Evolutionary conservation across 2,797 vertebrate genomes (phyloP), one percentile per base, ranked within the genome.

Genomic region (Brachyalestes nurse): DNA sequence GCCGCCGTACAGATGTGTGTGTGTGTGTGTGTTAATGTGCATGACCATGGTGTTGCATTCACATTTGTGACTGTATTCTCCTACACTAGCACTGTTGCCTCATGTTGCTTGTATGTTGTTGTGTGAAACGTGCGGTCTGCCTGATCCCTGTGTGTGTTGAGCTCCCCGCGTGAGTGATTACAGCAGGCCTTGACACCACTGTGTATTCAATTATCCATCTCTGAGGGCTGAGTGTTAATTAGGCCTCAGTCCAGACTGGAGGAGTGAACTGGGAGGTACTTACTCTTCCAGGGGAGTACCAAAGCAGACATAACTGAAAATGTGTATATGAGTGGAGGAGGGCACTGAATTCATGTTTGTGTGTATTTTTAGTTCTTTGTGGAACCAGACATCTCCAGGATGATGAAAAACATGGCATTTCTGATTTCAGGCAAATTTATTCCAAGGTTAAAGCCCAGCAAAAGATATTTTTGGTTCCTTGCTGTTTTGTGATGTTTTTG

Each of bases 141-240:
- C 38, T 34, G 58, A 77, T 19, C 14, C 45, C 21, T 57, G 61
- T 76, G 25, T 28, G 45, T 72, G 28, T n/a, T 34, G 49, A 55
- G 49, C 12, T 23, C 23, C 64, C 34, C 38, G 19, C 6, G 9
- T 58, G 60, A 40, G 19, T 65, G 69, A 60, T 60, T 83, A 58
- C 28, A 65, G 49, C 19, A 72, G 73, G 66, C 49, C 38, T 79
- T 13, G 38, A 72, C 65, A 53, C 79, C 73, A 60, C 64, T 76
- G 60, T 66, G 67, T 69, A 72, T 83, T 83, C 60, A 80, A 66
- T 83, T 80, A 80, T 62, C 67, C 51, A n/a, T 77, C 77, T 49
- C 79, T 79, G 72, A 72, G 57, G 72, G 47, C 64, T 42, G 38
- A 51, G 65, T 60, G 62, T 79, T 67, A 80, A 77, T 80, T 64